Evolutionary conservation across 2,888 invertebrate genomes (phyloP).

Genomic region (Deilephila porcellus): DNA sequence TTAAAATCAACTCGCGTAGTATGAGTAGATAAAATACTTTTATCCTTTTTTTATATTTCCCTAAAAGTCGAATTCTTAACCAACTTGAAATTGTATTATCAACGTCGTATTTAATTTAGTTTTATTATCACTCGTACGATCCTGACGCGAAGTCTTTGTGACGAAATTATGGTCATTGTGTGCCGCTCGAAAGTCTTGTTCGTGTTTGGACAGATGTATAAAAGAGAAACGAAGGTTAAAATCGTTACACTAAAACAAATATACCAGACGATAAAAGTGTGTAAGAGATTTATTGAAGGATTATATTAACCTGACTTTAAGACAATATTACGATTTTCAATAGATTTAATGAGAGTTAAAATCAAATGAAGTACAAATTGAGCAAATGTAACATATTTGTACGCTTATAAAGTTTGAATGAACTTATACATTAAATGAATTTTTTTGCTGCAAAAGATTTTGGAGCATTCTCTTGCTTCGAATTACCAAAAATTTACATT

Average conservation of each 20-base stretch:
- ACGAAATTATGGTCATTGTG: conserved; percentile 54
- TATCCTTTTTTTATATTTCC: no score
- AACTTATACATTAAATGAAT: no score
- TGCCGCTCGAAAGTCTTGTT: conserved; percentile 47
- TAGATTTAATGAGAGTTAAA: no score
- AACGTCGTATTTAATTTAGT: neutral
- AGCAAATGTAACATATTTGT: no score
- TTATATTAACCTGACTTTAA: neutral
- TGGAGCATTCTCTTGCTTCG: no score
- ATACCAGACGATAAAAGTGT: conserved; percentile 5
- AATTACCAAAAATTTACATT: no score
- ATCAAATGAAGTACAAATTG: no score
- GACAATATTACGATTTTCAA: no score
- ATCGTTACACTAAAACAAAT: conserved; percentile 34
- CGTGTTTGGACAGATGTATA: conserved; percentile 55
- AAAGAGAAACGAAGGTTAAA: conserved; percentile 48
- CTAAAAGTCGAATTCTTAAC: neutral
- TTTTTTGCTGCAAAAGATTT: no score
- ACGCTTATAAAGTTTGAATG: no score
- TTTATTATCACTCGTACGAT: neutral
- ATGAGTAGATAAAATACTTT: no score
- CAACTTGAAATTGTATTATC: neutral
- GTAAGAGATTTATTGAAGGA: conserved; percentile 9
- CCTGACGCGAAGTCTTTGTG: conserved; percentile 33
- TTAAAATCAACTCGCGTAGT: no score